Conservation (phyloP, 2,113 vertebrate genomes). For the Sinocyclocheilus anophthalmus region DNA sequence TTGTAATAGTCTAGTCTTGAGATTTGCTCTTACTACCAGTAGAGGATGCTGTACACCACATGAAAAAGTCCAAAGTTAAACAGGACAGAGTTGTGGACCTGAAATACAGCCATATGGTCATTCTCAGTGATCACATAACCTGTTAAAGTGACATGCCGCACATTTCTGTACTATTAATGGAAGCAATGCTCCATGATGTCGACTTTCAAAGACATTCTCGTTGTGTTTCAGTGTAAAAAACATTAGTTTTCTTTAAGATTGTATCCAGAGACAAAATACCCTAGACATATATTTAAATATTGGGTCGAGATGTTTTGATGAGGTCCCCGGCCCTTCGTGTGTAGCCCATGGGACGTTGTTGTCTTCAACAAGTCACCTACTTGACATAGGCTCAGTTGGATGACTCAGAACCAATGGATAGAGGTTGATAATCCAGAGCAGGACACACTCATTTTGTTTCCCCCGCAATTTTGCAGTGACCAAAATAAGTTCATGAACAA, state of each 20-base stretch:
- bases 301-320: slow-evolving; percentile 32
- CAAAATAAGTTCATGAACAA: neutral
- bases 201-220: slow-evolving; percentile 63
- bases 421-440: neutral
- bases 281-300: neutral
- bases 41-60: slow-evolving; percentile 16
- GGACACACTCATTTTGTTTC: slow-evolving; percentile 27
- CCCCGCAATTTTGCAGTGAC: slow-evolving; percentile 41
- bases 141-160: slow-evolving; percentile 66
- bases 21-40: slow-evolving; percentile 1
- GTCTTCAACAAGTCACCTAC: slow-evolving; percentile 8
- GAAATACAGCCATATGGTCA: slow-evolving; percentile 32
- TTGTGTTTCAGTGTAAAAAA: neutral
- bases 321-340: neutral
- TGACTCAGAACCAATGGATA: neutral
- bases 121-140: slow-evolving; percentile 65
- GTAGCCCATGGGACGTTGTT: neutral
- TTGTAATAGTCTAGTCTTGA: neutral
- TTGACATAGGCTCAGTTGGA: slow-evolving; percentile 3
- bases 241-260: neutral
- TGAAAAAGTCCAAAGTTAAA: neutral
- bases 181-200: slow-evolving; percentile 56
- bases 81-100: neutral
- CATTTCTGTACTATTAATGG: slow-evolving; percentile 74
- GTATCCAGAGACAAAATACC: neutral